Conservation (phyloP, 1,140 invertebrate species). For the Drosophila burlai region DNA sequence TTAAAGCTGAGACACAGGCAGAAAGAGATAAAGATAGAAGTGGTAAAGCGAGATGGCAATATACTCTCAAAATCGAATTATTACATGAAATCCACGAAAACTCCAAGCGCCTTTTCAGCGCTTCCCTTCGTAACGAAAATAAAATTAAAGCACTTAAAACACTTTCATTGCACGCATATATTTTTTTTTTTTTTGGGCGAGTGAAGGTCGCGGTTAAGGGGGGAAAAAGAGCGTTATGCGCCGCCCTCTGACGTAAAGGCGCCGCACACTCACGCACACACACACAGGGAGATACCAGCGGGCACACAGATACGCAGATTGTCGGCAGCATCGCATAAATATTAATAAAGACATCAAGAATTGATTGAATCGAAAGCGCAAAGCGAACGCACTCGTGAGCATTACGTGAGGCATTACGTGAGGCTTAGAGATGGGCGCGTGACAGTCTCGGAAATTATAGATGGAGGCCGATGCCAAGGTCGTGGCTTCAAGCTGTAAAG, state of each 20-base stretch:
- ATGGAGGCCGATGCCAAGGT: slow-evolving; percentile 1
- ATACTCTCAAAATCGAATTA: slow-evolving; percentile 61
- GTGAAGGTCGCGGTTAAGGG: slow-evolving; percentile 5
- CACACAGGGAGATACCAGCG: slow-evolving; percentile 3
- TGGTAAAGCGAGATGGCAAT: not conserved
- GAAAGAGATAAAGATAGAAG: not conserved
- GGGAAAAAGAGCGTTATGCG: slow-evolving; percentile 26
- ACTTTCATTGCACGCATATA: slow-evolving; percentile 65
- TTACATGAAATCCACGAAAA: slow-evolving; percentile 28
- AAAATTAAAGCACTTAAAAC: slow-evolving; percentile 82
- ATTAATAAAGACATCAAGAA: slow-evolving; percentile 80
- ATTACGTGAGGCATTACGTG: slow-evolving; percentile 34
- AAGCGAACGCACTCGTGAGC: slow-evolving; percentile 35
- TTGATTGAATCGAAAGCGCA: slow-evolving; percentile 69
- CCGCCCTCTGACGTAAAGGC: slow-evolving; percentile 44
- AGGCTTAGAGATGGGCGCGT: slow-evolving; percentile 26
- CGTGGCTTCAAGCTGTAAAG: not conserved
- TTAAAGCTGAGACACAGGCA: not conserved
- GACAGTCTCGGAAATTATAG: slow-evolving; percentile 10
- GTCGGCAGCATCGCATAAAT: slow-evolving; percentile 66
- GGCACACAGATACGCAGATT: slow-evolving; percentile 40
- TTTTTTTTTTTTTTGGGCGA: slow-evolving; percentile 17
- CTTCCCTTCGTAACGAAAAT: slow-evolving; percentile 37
- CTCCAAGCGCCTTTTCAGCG: not conserved
- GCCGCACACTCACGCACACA: slow-evolving; percentile 1